phyloP scores from a whole-genome alignment of 2,888 invertebrate genomes.

The Sturmia bella region DNA sequence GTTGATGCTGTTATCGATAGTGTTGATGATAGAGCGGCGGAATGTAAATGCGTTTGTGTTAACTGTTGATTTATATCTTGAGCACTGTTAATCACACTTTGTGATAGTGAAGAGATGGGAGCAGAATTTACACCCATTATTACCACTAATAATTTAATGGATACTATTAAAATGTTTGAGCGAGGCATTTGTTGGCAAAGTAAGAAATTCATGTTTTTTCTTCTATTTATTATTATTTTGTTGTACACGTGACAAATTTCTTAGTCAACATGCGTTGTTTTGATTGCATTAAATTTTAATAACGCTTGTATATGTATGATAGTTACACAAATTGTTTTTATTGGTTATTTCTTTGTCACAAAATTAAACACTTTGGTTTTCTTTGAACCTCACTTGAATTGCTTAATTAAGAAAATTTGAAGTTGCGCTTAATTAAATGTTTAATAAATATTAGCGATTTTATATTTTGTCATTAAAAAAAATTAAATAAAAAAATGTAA shows the following conservation, averaged over 20 bases:
- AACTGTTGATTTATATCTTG: conserved; percentile 59
- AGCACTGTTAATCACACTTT: conserved; percentile 64
- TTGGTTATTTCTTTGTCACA: conserved; percentile 1
- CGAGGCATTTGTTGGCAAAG: conserved; percentile 55
- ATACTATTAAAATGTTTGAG: conserved; percentile 33
- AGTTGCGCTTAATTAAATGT: background rate
- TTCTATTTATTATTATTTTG: conserved; percentile 36
- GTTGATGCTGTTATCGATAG: conserved; percentile 31
- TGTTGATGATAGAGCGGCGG: conserved; percentile 60
- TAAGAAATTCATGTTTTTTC: background rate
- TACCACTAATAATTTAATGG: conserved; percentile 58
- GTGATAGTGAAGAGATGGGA: conserved; percentile 38
- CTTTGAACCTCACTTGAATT: background rate
- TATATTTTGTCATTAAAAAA: background rate
- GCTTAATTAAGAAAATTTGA: background rate
- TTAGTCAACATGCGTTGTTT: conserved; percentile 44
- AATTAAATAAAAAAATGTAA: conserved; percentile 68
- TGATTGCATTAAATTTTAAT: background rate
- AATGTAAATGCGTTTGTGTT: conserved; percentile 24
- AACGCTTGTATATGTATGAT: no score
- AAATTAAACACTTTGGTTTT: background rate
- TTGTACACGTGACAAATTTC: conserved; percentile 29
- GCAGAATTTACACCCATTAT: conserved; percentile 46
- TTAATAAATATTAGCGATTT: no score
- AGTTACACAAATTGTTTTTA: background rate